phyloP scores from a whole-genome alignment of 2,888 invertebrate species.

The Macropis europaea region DNA sequence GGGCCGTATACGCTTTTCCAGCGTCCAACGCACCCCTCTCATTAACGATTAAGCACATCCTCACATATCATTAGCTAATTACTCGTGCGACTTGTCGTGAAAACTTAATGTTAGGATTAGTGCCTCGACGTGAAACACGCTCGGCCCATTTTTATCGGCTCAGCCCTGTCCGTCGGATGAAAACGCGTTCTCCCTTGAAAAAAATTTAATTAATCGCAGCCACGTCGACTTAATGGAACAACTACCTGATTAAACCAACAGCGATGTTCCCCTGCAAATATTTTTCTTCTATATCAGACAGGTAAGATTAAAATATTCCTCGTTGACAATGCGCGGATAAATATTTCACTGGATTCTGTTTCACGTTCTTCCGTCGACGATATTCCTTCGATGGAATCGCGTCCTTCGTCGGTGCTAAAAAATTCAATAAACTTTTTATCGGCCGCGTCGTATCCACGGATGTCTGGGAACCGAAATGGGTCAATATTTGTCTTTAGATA shows the following conservation, averaged over 20 bases:
- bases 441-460: background rate
- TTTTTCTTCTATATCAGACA: too few relatives aligned
- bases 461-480: constrained; percentile 13
- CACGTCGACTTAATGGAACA: too few relatives aligned
- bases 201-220: background rate
- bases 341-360: too few relatives aligned
- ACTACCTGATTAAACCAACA: too few relatives aligned
- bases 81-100: constrained; percentile 35
- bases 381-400: background rate
- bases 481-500: constrained; percentile 38
- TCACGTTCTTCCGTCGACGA: too few relatives aligned
- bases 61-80: constrained; percentile 62
- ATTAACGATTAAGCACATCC: constrained; percentile 43
- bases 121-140: constrained; percentile 47
- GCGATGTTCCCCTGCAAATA: too few relatives aligned
- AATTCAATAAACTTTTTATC: background rate
- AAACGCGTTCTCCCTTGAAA: background rate
- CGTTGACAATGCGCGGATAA: too few relatives aligned
- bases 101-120: constrained; percentile 57
- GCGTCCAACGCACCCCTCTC: constrained; percentile 31
- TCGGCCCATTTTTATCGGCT: constrained; percentile 11
- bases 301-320: too few relatives aligned
- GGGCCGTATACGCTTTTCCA: constrained; percentile 30
- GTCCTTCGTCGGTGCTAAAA: too few relatives aligned
- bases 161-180: background rate